Base-by-base conservation (phyloP, 2,888 invertebrate species). In the Chydorus sphaericus region DNA sequence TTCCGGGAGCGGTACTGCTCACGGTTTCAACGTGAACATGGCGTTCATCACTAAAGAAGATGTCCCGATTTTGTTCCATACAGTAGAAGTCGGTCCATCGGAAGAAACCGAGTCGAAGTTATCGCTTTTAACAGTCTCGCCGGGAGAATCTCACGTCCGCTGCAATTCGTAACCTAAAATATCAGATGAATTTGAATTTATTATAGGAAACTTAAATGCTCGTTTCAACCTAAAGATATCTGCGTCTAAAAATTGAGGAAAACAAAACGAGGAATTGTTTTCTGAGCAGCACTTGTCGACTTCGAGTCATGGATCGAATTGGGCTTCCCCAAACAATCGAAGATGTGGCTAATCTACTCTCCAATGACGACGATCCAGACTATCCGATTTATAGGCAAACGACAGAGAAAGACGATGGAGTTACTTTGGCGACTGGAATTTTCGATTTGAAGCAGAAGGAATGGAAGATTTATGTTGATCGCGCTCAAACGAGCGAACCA, bases 21-120 rank as follows among this genome's bases (percentile, higher is more conserved):
- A 90, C 68, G 90, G 81, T 0, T 87, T 89, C 67, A 85, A 87
- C 2, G 75, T 90, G 1, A 90, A 90, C 70, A 78, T 89, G 78
- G 81, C 84, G 37, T 90, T 90, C 70, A 71, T 87, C 3, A 75
- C n/a, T 18, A 5, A 14, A 31, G 33, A 61, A 57, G 80, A 80
- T 63, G 82, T 82, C 0, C 74, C 78, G 50, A 74, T 82, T 53
- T 68, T 83, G 64, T 81, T 87, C 62, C 83, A 84, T 67, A 90
- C 89, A 63, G 77, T 81, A 1, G 90, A 91, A 70, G 79, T 89
- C 65, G 85, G 80, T 0, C 89, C 90, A 0, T 77, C 74, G 37
- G 52, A 61, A 20, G 65, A 66, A 31, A 69, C 74, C 38, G 78
- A 77, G 62, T 86, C 88, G 0, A 75, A 76, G 48, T 65, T 84